phyloP scores from a whole-genome alignment of 2,113 vertebrate genomes.

The Oncorhynchus keta region DNA sequence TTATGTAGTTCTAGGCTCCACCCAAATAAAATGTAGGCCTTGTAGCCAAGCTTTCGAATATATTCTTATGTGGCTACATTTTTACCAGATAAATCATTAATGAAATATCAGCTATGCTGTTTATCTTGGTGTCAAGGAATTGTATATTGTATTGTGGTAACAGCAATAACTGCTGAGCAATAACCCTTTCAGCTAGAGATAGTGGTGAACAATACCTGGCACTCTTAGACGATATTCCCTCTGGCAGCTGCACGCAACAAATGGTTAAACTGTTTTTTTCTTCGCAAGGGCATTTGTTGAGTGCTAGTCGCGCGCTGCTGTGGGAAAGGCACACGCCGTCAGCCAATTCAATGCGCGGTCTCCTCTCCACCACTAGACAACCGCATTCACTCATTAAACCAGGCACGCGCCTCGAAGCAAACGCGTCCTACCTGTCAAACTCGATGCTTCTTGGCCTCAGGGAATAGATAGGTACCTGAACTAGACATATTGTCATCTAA shows the following conservation, averaged over 20 bases:
- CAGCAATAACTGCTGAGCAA: neutral
- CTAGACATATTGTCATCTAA: neutral
- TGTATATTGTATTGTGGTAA: slow-evolving; percentile 25
- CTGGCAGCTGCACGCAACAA: slow-evolving; percentile 6
- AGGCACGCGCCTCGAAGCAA: slow-evolving; percentile 77
- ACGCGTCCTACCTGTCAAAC: slow-evolving; percentile 67
- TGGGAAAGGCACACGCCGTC: slow-evolving; percentile 80
- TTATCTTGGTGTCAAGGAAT: slow-evolving; percentile 32
- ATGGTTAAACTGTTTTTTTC: neutral
- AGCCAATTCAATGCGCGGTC: slow-evolving; percentile 66
- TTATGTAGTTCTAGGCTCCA: neutral
- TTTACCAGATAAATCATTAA: neutral
- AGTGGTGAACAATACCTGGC: neutral
- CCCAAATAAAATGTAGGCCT: neutral
- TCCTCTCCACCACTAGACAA: slow-evolving; percentile 62
- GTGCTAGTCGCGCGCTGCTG: slow-evolving; percentile 66
- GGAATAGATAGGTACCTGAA: neutral
- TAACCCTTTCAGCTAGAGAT: slow-evolving; percentile 10
- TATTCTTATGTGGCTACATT: neutral
- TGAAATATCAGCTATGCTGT: neutral
- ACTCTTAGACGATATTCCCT: slow-evolving; percentile 11
- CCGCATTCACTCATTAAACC: slow-evolving; percentile 78
- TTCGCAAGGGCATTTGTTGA: slow-evolving; percentile 47
- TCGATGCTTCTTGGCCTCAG: slow-evolving; percentile 49
- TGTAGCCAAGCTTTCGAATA: neutral